These are phyloP conservation scores for Notodonta ziczac DNA, from an alignment of 2,888 invertebrate species.

Conservation along the genomic window DNA sequence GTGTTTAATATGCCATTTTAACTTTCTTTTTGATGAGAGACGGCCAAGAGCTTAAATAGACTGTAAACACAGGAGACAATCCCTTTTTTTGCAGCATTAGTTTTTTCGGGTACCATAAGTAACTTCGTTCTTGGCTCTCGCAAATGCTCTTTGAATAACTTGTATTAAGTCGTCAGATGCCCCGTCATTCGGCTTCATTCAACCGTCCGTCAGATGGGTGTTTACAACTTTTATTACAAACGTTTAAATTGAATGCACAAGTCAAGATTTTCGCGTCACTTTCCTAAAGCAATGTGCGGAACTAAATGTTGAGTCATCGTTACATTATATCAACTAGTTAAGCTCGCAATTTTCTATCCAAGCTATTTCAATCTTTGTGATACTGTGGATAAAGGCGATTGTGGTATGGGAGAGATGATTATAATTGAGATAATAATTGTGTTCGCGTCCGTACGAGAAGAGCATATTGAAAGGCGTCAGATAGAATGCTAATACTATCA, in stretches of 20 bases:
- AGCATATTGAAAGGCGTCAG: constrained; percentile 32
- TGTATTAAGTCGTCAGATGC: constrained; percentile 1
- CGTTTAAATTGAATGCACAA: constrained; percentile 34
- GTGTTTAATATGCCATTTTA: constrained; percentile 73
- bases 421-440: constrained; percentile 49
- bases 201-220: constrained; percentile 14
- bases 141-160: not conserved
- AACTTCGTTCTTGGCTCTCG: no score
- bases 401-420: constrained; percentile 26
- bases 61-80: constrained; percentile 62
- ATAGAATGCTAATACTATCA: constrained; percentile 26
- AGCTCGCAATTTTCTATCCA: constrained; percentile 24
- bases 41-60: constrained; percentile 73
- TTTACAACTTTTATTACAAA: constrained; percentile 18
- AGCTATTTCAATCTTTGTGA: constrained; percentile 28
- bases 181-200: constrained; percentile 16
- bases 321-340: constrained; percentile 37
- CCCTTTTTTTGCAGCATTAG: constrained; percentile 11
- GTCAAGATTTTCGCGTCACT: constrained; percentile 53
- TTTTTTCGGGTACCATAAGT: no score
- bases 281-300: constrained; percentile 60
- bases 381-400: constrained; percentile 17
- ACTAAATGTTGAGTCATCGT: constrained; percentile 53
- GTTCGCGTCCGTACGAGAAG: constrained; percentile 31
- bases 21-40: constrained; percentile 73